Evolutionary conservation across 2,888 invertebrate genomes (phyloP).

Genomic region (Rhingia campestris): DNA sequence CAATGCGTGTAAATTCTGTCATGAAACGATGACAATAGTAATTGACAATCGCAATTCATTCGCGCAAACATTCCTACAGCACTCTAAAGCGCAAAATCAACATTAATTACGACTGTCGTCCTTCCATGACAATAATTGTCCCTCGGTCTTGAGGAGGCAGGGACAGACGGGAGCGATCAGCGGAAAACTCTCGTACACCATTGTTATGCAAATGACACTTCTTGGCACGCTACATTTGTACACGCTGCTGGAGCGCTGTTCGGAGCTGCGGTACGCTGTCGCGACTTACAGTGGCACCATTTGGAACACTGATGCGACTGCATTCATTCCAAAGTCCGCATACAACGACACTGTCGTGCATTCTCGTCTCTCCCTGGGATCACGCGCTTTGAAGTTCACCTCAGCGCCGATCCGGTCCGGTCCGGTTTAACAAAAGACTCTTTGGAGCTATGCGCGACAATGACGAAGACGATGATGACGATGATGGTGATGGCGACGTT

Average conservation of each 20-base stretch:
- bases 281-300: neutral
- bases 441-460: constrained; percentile 33
- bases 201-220: constrained; percentile 83
- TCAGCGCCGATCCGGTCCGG: constrained; percentile 38
- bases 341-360: constrained; percentile 2
- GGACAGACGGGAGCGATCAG: constrained; percentile 9
- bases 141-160: constrained; percentile 30
- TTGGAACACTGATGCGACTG: constrained; percentile 39
- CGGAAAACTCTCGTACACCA: constrained; percentile 60
- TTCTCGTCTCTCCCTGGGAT: constrained; percentile 43
- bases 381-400: constrained; percentile 64
- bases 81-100: constrained; percentile 45
- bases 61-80: constrained; percentile 33
- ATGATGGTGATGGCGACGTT: neutral
- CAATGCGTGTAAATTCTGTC: constrained; percentile 15
- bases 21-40: constrained; percentile 22
- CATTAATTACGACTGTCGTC: constrained; percentile 70
- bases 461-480: constrained; percentile 19
- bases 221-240: constrained; percentile 80
- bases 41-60: constrained; percentile 51
- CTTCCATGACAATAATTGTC: constrained; percentile 73
- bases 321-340: constrained; percentile 48
- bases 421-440: constrained; percentile 55
- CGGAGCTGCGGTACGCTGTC: constrained; percentile 23
- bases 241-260: constrained; percentile 23